Percentiles rank a stretch among this genome's conserved stretches.
phyloP scores from a whole-genome alignment of 2,797 vertebrate species.

The Macrochelys suwanniensis region DNA sequence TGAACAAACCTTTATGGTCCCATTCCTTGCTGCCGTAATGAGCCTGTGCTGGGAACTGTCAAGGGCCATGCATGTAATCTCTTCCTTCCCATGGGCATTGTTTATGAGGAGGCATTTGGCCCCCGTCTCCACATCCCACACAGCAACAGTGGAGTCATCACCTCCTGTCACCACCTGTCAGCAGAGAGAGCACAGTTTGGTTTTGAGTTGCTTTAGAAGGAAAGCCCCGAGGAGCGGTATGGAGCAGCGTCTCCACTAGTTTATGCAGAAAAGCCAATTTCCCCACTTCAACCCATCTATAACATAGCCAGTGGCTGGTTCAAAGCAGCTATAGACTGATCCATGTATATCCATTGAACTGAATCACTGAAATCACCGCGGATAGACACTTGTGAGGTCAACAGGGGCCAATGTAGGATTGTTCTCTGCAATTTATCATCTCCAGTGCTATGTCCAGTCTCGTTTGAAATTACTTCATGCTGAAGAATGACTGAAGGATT shows the following conservation, averaged over 20 bases:
- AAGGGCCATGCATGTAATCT: slow-evolving; percentile 78
- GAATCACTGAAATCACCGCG: not conserved
- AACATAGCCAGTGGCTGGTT: not conserved
- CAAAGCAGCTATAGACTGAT: not conserved
- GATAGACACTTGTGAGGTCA: not conserved
- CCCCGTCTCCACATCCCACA: slow-evolving; percentile 68
- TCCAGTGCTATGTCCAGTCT: not conserved
- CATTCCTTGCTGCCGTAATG: slow-evolving; percentile 78
- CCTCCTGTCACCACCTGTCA: slow-evolving; percentile 76
- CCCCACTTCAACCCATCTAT: too few species aligned
- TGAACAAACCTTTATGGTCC: slow-evolving; percentile 55
- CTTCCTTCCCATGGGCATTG: slow-evolving; percentile 78
- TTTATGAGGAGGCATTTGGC: slow-evolving; percentile 49
- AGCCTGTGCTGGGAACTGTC: slow-evolving; percentile 77
- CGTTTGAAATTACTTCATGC: not conserved
- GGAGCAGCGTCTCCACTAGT: not conserved
- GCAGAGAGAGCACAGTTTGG: not conserved
- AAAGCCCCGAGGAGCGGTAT: not conserved
- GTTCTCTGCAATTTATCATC: not conserved
- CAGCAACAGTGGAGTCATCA: slow-evolving; percentile 72
- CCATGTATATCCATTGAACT: not conserved
- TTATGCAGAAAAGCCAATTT: not conserved
- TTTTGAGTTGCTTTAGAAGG: too few species aligned
- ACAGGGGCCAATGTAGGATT: not conserved
- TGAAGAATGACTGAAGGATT: not conserved